Evolutionary conservation across 2,888 invertebrate genomes (phyloP).

Genomic region (Polylopha cassiicola): DNA sequence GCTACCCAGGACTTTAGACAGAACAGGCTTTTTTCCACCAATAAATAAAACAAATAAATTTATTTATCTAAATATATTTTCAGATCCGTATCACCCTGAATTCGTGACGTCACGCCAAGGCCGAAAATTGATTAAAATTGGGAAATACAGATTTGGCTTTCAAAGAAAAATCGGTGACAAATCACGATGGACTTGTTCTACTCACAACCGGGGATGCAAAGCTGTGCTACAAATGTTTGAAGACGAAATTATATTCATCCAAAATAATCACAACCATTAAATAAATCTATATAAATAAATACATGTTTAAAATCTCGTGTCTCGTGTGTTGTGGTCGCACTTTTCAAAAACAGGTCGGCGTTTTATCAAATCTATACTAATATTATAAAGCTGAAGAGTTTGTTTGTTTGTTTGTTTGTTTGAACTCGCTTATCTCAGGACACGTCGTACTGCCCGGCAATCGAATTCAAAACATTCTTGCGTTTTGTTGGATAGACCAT

Average conservation of each 20-base stretch:
- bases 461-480: too few species aligned
- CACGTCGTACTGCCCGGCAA: too few species aligned
- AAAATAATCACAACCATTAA: neutral
- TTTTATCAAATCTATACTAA: too few species aligned
- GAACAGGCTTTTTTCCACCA: too few species aligned
- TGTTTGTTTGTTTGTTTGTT: too few species aligned
- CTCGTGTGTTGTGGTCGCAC: too few species aligned
- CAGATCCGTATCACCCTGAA: neutral
- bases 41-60: neutral
- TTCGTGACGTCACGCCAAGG: conserved; percentile 4
- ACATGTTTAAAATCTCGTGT: too few species aligned
- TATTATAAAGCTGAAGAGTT: too few species aligned
- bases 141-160: neutral
- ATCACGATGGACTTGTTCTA: neutral
- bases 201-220: neutral
- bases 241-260: neutral
- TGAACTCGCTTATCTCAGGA: too few species aligned
- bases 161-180: neutral
- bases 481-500: too few species aligned
- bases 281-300: neutral
- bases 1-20: too few species aligned
- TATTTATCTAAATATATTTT: neutral
- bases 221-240: neutral
- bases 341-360: too few species aligned
- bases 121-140: neutral